Evolutionary conservation across 2,888 invertebrate species (phyloP), one percentile per base, ranked within the genome.

Genomic region (Acronicta psi): DNA sequence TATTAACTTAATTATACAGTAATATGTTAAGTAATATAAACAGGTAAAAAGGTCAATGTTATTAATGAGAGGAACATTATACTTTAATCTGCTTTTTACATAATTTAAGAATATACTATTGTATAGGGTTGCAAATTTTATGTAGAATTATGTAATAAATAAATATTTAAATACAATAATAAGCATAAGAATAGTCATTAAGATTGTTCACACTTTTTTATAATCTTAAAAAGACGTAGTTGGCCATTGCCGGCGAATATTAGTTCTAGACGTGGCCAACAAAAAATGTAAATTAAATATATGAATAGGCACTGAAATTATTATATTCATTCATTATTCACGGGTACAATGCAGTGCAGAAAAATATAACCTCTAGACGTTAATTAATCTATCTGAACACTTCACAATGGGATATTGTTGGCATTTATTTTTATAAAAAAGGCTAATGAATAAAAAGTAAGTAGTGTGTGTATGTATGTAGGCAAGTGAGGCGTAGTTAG

Each of bases 331-430:
- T 43, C 23, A 59, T 61, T 67, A 70, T 67, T 57, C 60, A 55
- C 51, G 41, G 43, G 36, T 58, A 61, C 63, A 70, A 64, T 64
- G 64, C 59, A 51, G 61, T 70, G 59, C 59, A 45, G 20, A 65
- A 60, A 69, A 62, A 70, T 68, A 68, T 50, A 70, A 58, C 68
- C 61, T 73, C 50, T 62, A 55, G 45, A 65, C 58, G 66, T 70
- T 78, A 80, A 79, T 80, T 77, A 78, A 77, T 77, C 68, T 75
- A 73, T 71, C 69, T 74, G 72, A 75, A 61, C 77, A 68, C 60
- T 64, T 76, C 72, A 81, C 83, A 81, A 82, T 80, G 68, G 78
- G 75, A 75, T 79, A 81, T 80, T 76, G 79, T 73, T 75, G 79
- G 73, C 73, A 79, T 80, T 77, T 79, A 73, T 73, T 69, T 64